Conservation (phyloP, 2,113 vertebrate species). For the Apus apus region DNA sequence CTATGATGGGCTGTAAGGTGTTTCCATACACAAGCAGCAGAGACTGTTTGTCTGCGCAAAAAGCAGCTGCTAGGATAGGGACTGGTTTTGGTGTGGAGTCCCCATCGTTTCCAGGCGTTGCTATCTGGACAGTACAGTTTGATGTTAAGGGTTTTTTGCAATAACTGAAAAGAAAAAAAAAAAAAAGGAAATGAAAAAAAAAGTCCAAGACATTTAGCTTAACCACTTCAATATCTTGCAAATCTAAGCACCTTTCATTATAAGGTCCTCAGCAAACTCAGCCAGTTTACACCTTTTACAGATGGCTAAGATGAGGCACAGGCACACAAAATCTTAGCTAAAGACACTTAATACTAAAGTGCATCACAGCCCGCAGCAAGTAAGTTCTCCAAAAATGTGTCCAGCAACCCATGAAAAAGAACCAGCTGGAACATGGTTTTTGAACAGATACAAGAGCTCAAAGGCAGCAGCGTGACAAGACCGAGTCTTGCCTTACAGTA, state of each 20-base stretch:
- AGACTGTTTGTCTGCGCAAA: conserved; percentile 80
- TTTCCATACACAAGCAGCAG: conserved; percentile 90
- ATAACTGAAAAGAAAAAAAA: conserved; percentile 73
- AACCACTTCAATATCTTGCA: neutral
- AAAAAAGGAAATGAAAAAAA: neutral
- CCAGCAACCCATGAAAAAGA: neutral
- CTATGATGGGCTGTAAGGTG: conserved; percentile 90
- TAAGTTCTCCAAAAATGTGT: neutral
- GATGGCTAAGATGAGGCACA: neutral
- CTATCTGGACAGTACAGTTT: conserved; percentile 90
- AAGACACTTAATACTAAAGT: neutral
- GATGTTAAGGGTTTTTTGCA: conserved; percentile 95
- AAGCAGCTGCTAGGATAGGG: conserved; percentile 86
- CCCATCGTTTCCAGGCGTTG: conserved; percentile 79
- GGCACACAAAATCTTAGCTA: neutral
- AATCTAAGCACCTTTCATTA: neutral
- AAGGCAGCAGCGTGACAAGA: neutral
- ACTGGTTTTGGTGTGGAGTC: conserved; percentile 86
- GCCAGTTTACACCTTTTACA: neutral
- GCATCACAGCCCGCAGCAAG: neutral
- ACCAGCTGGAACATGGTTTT: neutral
- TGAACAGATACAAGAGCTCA: neutral
- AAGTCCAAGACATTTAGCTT: neutral
- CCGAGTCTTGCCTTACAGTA: neutral
- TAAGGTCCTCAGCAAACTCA: neutral